Evolutionary conservation across 2,797 vertebrate species (phyloP).

Genomic region (Lutjanus campechanus): DNA sequence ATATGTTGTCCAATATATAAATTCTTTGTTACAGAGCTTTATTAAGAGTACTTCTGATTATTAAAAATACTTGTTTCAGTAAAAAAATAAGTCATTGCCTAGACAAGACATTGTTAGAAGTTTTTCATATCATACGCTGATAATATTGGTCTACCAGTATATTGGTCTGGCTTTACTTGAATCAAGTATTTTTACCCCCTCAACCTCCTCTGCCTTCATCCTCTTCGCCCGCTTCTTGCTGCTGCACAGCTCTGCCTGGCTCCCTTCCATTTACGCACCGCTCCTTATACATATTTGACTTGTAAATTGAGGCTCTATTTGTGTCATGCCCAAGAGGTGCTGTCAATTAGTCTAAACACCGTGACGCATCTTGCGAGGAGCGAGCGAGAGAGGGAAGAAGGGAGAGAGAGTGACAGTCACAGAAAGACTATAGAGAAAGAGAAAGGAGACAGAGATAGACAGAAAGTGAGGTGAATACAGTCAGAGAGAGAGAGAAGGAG

Average conservation of each 20-base stretch:
- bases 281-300: slow-evolving; percentile 78
- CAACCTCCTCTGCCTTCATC: neutral
- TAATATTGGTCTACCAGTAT: too few relatives aligned
- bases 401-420: neutral
- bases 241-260: slow-evolving; percentile 52
- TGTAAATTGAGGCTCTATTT: slow-evolving; percentile 82
- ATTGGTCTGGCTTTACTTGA: too few relatives aligned
- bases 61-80: too few relatives aligned
- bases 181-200: neutral
- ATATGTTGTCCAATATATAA: too few relatives aligned
- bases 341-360: slow-evolving; percentile 79
- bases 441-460: neutral
- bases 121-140: too few relatives aligned
- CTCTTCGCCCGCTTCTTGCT: slow-evolving; percentile 11
- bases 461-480: slow-evolving; percentile 1
- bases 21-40: too few relatives aligned
- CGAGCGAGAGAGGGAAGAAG: neutral
- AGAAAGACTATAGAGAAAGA: slow-evolving; percentile 15
- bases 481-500: neutral
- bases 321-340: slow-evolving; percentile 78
- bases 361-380: slow-evolving; percentile 61
- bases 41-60: too few relatives aligned
- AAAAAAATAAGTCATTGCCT: too few relatives aligned
- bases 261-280: slow-evolving; percentile 51
- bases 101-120: too few relatives aligned